phyloP scores from a whole-genome alignment of 1,140 invertebrate species.

The Aphaenogaster rudis region DNA sequence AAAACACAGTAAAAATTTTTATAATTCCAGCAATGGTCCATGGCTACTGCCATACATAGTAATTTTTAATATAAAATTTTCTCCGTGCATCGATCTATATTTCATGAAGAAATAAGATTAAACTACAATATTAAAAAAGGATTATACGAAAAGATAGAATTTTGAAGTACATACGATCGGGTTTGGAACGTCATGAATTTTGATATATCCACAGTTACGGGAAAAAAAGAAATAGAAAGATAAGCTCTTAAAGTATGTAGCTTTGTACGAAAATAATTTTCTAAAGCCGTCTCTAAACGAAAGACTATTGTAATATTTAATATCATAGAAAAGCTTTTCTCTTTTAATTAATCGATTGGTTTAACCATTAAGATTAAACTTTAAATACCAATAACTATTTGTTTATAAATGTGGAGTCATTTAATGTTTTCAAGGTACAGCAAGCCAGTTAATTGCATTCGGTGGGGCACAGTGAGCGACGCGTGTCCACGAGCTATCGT shows the following conservation, averaged over 20 bases:
- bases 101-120: neutral
- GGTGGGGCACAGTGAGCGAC: conserved; percentile 88
- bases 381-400: neutral
- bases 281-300: neutral
- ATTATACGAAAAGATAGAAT: neutral
- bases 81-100: neutral
- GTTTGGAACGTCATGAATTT: neutral
- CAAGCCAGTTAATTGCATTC: conserved; percentile 89
- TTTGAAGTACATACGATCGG: neutral
- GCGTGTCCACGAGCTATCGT: conserved; percentile 88
- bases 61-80: too few relatives aligned
- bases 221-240: neutral
- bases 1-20: too few relatives aligned
- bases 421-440: conserved; percentile 87
- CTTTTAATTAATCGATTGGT: neutral
- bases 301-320: neutral
- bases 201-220: neutral
- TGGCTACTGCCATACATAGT: too few relatives aligned
- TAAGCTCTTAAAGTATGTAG: neutral
- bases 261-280: neutral
- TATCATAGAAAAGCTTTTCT: neutral
- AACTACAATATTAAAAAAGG: neutral
- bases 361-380: neutral
- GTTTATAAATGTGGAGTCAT: neutral
- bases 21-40: too few relatives aligned